Percentiles rank a stretch among this genome's conserved stretches.
phyloP scores from a whole-genome alignment of 2,888 invertebrate genomes.

The Trypoxylon attenuatum region DNA sequence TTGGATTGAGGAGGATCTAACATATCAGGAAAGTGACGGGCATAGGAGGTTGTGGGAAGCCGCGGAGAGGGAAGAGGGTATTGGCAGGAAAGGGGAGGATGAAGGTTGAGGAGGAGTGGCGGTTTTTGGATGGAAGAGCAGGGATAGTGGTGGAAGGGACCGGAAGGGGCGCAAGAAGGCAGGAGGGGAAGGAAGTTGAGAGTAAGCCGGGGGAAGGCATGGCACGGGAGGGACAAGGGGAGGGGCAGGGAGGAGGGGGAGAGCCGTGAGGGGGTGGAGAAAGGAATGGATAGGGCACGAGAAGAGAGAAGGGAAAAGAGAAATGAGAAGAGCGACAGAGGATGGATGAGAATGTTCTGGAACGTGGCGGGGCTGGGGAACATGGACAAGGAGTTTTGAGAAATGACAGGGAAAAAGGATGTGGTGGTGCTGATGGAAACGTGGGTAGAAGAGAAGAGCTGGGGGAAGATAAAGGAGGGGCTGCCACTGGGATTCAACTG shows the following conservation, averaged over 20 bases:
- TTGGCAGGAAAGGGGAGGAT: too few relatives aligned
- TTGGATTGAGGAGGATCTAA: too few relatives aligned
- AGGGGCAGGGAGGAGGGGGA: not conserved
- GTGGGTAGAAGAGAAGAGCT: too few relatives aligned
- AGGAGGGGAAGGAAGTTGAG: conserved; percentile 1
- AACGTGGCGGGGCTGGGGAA: not conserved
- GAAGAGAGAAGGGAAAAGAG: not conserved
- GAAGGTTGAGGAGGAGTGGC: not conserved
- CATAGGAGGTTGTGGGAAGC: too few relatives aligned
- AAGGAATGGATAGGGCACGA: not conserved
- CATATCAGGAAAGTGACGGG: too few relatives aligned
- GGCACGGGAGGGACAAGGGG: not conserved
- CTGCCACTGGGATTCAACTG: not conserved
- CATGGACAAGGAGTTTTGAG: not conserved
- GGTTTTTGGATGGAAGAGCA: not conserved
- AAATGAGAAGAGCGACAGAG: too few relatives aligned
- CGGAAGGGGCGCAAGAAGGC: not conserved
- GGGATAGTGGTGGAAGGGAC: not conserved
- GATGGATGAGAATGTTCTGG: conserved; percentile 2
- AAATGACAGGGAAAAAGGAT: not conserved
- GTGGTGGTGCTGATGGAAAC: too few relatives aligned
- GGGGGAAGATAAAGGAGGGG: not conserved
- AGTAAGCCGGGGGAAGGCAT: not conserved
- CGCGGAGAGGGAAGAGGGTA: too few relatives aligned
- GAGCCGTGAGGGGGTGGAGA: not conserved